Conservation (phyloP, 2,113 vertebrate genomes). For the Nothoprocta pentlandii region DNA sequence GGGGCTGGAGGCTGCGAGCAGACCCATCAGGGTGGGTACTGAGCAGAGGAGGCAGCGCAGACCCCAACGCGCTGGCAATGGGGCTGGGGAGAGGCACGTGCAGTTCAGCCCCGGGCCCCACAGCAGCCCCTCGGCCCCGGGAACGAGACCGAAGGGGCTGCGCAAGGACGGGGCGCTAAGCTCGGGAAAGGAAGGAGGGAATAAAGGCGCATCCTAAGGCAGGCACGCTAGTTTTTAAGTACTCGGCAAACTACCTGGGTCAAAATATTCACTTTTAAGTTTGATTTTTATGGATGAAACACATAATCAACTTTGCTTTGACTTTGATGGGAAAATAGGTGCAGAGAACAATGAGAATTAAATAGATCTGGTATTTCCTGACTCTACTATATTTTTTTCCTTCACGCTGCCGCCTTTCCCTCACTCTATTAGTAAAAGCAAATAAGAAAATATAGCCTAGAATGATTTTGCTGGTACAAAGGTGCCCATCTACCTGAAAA, state of each 20-base stretch:
- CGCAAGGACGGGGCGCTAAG: fast-evolving
- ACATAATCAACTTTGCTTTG: not conserved
- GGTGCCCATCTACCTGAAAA: not conserved
- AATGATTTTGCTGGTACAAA: not conserved
- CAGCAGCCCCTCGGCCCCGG: too few relatives aligned
- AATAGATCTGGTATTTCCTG: not conserved
- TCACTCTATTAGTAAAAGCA: not conserved
- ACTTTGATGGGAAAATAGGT: not conserved
- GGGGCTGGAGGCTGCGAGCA: not conserved
- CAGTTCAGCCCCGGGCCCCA: too few relatives aligned
- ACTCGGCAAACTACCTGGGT: not conserved
- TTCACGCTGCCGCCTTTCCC: not conserved
- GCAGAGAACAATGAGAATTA: not conserved
- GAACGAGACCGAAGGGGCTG: not conserved
- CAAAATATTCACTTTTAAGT: not conserved
- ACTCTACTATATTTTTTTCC: not conserved
- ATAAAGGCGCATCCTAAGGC: not conserved
- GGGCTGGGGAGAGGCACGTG: not conserved
- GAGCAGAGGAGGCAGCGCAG: not conserved
- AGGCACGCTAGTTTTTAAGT: not conserved
- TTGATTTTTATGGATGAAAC: not conserved
- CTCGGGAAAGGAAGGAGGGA: not conserved
- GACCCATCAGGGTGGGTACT: not conserved
- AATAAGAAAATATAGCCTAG: not conserved
- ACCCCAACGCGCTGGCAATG: not conserved